phyloP scores from a whole-genome alignment of 2,113 vertebrate genomes.

The Pelecanoides urinatrix region DNA sequence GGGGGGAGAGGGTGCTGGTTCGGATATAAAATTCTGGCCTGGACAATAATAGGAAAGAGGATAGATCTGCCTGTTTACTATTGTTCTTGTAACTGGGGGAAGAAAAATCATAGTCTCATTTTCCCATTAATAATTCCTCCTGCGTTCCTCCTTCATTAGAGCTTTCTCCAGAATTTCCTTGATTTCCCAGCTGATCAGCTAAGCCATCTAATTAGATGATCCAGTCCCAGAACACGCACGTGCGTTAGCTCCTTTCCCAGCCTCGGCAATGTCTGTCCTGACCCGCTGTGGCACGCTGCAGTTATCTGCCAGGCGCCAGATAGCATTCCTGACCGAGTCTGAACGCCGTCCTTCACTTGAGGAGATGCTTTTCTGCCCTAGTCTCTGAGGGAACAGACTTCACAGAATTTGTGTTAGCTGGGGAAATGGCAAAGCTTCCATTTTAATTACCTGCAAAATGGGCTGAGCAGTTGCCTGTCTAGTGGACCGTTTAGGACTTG shows the following conservation, averaged over 20 bases:
- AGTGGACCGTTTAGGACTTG: neutral
- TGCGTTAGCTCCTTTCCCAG: neutral
- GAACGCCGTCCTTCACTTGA: fast-evolving
- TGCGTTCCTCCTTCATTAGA: neutral
- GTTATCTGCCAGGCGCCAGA: neutral
- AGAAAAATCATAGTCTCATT: fast-evolving
- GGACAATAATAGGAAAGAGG: neutral
- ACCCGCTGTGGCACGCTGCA: fast-evolving
- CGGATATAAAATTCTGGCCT: neutral
- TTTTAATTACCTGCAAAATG: neutral
- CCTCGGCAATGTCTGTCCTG: neutral
- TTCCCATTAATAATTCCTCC: neutral
- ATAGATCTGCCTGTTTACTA: neutral
- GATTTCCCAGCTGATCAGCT: neutral
- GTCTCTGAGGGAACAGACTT: neutral
- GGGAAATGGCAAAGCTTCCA: neutral
- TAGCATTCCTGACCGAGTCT: fast-evolving
- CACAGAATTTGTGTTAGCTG: neutral
- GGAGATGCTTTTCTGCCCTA: neutral
- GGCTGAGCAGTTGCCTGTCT: neutral
- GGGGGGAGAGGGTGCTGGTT: neutral
- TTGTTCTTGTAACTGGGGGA: neutral
- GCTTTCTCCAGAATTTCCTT: neutral
- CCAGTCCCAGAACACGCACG: fast-evolving
- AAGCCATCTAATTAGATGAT: neutral